Base-by-base conservation (phyloP, 2,113 vertebrate genomes). In the Hepsetus odoe region DNA sequence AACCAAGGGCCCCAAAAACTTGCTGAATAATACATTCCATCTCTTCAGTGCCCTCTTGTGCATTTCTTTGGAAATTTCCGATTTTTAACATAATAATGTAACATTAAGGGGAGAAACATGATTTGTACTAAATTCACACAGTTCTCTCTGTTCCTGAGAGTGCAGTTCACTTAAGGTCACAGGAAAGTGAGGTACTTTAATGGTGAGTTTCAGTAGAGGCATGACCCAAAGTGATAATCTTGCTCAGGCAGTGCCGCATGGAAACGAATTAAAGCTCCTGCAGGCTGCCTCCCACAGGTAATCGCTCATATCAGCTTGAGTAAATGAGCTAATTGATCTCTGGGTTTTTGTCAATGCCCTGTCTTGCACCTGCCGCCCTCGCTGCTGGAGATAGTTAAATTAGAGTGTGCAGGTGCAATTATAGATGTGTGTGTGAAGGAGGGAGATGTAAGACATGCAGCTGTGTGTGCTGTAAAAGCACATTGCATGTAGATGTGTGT, bases 331-430 rank as follows among this genome's bases (percentile, higher is more conserved):
- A 59, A 78, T 73, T 68, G 80, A 82, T 74, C 65, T 61, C 32
- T 42, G 56, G 75, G 71, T 69, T 77, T 44, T 53, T 70, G 59
- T 79, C 76, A 68, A 71, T 79, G 56, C 66, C 76, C 65, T 51
- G 71, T 79, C 75, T 82, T 58, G 42, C 80, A 74, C 69, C 81
- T 74, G 75, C 71, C 68, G 66, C 76, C 64, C 51, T 78, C 55
- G 30, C 76, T 6, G 33, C 70, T 61, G 42, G 53, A 74, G 61
- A 61, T 58, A 82, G 42, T 78, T 71, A 70, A 78, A 77, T 78
- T 78, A 61, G 49, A 71, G 40, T 14, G 42, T 49, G 40, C 67
- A 78, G 42, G 40, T 62, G 76, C 40, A 78, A 71, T 61, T 78
- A 62, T 40, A 40, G 18, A 20, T 78, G 49, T 58, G 66, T 46